These are phyloP conservation scores for Siphlonurus alternatus DNA, from an alignment of 2,888 invertebrate species.

Conservation along the genomic window DNA sequence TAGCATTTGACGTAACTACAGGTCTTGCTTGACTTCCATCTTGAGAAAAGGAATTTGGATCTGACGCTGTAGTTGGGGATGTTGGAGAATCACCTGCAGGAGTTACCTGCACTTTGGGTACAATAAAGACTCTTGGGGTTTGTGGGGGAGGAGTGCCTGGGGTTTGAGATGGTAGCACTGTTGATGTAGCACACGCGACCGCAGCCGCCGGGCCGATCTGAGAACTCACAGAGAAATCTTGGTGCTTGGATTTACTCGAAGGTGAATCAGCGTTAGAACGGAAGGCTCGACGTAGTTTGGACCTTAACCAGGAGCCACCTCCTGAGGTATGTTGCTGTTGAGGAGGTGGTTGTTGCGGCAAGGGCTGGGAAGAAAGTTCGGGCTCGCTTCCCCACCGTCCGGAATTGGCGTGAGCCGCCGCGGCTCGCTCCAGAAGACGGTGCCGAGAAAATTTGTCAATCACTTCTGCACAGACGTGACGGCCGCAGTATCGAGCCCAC, in stretches of 20 bases:
- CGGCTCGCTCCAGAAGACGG: slow-evolving; percentile 35
- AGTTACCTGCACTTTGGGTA: slow-evolving; percentile 35
- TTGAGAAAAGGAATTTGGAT: neutral
- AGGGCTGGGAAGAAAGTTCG: slow-evolving; percentile 25
- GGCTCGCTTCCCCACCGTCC: slow-evolving; percentile 43
- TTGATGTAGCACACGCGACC: slow-evolving; percentile 40
- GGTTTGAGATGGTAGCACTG: slow-evolving; percentile 29
- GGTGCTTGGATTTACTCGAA: slow-evolving; percentile 1
- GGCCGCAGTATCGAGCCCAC: slow-evolving; percentile 57
- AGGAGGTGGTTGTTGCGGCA: slow-evolving; percentile 13
- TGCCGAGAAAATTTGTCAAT: slow-evolving; percentile 47
- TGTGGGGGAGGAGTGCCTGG: slow-evolving; percentile 24
- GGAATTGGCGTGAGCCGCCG: slow-evolving; percentile 20
- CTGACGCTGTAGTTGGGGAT: neutral
- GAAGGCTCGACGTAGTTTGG: slow-evolving; percentile 37
- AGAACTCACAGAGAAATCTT: slow-evolving; percentile 4
- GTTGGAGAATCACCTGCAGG: slow-evolving; percentile 16
- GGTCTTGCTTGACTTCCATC: neutral
- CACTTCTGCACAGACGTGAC: slow-evolving; percentile 49
- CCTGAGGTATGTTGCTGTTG: slow-evolving; percentile 10
- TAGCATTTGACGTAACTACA: neutral
- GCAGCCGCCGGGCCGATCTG: slow-evolving; percentile 31
- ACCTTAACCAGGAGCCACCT: slow-evolving; percentile 17
- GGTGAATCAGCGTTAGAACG: slow-evolving; percentile 23
- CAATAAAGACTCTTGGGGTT: slow-evolving; percentile 21